Evolutionary conservation across 1,140 invertebrate genomes (phyloP), one percentile per base, ranked within the genome.

Genomic region (Agrilus planipennis): DNA sequence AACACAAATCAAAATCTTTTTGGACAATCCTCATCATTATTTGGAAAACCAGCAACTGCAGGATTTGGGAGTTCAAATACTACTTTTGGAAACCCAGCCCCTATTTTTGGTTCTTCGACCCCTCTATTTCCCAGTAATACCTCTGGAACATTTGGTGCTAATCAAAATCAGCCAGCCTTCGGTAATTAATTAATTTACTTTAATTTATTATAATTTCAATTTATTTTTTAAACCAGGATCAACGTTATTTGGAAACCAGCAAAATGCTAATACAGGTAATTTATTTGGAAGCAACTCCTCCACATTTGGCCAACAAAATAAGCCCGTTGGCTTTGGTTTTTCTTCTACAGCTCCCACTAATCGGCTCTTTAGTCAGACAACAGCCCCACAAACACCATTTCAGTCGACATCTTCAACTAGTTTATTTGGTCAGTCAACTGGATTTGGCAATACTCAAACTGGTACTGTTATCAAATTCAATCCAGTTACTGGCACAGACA

Each of bases 391-490:
- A 47, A 55, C 18, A 57, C 60, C 48, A 51, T 55, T 55, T 47
- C 58, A 61, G 19, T 37, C 51, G 23, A 35, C 50, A 7, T 38
- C 37, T 14, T 44, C 39, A 23, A 19, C 39, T 18, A 49, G 46
- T 36, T 23, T 53, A 19, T 61, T 62, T 47, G 52, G 51, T 1
- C 45, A 30, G 32, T 19, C 32, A 21, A 39, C 12, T 22, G 44
- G 28, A 4, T 78, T 78, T 58, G 72, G 72, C 3, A 61, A 65
- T 7, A 52, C 56, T 9, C 56, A 60, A n/a, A 62, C 70, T 4
- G 88, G 88, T 3, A 88, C 87, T 0, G 77, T 77, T 0, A 67
- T 84, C 18, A 94, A 95, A 60, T 98, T 93, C 60, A 79, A 74
- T 50, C 82, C 91, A 0, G 75, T 88, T 0, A 79, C 77, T 32